A percentile compares a stretch with the other conserved stretches of the same genome.
Evolutionary conservation across 2,888 invertebrate genomes (phyloP).

Genomic region (Drosophila borealis): DNA sequence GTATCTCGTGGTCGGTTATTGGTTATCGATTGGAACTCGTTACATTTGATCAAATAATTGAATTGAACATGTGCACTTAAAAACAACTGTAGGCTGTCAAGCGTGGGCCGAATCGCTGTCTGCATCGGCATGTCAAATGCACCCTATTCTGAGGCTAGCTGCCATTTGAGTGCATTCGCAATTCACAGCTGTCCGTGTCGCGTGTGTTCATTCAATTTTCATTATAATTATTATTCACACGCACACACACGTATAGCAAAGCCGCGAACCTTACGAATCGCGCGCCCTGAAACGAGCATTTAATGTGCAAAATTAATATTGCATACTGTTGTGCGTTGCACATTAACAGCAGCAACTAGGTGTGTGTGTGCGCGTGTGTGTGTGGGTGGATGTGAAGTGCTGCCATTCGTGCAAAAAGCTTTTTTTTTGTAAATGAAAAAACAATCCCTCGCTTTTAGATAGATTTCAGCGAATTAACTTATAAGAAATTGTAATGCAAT

Average conservation of each 20-base stretch:
- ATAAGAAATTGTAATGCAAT: neutral
- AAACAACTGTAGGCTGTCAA: neutral
- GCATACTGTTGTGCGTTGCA: constrained; percentile 6
- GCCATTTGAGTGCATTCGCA: constrained; percentile 13
- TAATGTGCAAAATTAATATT: constrained; percentile 6
- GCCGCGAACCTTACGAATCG: neutral
- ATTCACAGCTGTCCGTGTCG: constrained; percentile 12
- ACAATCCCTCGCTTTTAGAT: constrained; percentile 34
- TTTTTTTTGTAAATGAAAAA: constrained; percentile 28
- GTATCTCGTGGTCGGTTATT: too few relatives aligned
- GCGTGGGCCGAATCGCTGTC: too few relatives aligned
- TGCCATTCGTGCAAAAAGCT: constrained; percentile 11
- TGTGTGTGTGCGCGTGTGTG: constrained; percentile 10
- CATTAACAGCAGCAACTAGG: neutral
- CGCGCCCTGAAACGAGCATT: neutral
- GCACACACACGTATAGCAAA: neutral
- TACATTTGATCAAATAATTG: constrained; percentile 24
- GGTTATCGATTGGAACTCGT: constrained; percentile 3
- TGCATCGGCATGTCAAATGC: too few relatives aligned
- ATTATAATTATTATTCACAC: constrained; percentile 31
- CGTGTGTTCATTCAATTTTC: constrained; percentile 35
- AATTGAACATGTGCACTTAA: neutral
- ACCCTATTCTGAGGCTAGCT: too few relatives aligned
- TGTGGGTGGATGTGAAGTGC: neutral
- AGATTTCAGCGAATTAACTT: constrained; percentile 11